Percentiles rank a stretch among this genome's conserved stretches.
These are phyloP conservation scores for Eupeodes corollae DNA, from an alignment of 1,140 invertebrate genomes.

Conservation along the genomic window DNA sequence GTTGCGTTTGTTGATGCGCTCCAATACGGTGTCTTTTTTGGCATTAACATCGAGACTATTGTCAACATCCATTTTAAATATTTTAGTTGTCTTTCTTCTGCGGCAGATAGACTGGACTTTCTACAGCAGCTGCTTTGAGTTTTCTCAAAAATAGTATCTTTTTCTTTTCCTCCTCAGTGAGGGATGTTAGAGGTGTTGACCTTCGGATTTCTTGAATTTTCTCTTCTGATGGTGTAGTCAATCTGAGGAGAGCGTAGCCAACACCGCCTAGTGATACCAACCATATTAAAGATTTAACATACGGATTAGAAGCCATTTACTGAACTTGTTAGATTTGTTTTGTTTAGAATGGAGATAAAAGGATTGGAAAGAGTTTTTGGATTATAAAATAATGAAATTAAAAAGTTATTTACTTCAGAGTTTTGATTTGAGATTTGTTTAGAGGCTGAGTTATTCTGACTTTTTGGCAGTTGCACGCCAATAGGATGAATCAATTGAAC, in stretches of 20 bases:
- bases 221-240: constrained; percentile 43
- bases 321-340: constrained; percentile 36
- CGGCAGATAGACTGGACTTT: too few species aligned
- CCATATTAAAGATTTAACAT: constrained; percentile 45
- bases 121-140: constrained; percentile 21
- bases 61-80: too few species aligned
- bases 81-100: too few species aligned
- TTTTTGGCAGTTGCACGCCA: constrained; percentile 34
- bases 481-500: constrained; percentile 40
- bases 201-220: constrained; percentile 41
- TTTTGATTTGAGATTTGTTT: not conserved
- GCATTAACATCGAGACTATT: not conserved
- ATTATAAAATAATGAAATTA: not conserved
- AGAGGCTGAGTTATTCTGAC: constrained; percentile 15
- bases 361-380: not conserved
- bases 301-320: constrained; percentile 36
- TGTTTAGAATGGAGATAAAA: constrained; percentile 15
- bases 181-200: constrained; percentile 5
- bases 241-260: constrained; percentile 43
- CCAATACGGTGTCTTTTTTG: constrained; percentile 23
- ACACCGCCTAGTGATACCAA: constrained; percentile 42
- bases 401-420: not conserved
- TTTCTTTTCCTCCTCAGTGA: constrained; percentile 13
- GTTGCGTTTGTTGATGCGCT: constrained; percentile 29
- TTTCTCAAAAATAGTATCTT: constrained; percentile 26